Percentiles rank a stretch among this genome's conserved stretches.
Conservation (phyloP, 2,113 vertebrate species). For the Oncorhynchus masou region DNA sequence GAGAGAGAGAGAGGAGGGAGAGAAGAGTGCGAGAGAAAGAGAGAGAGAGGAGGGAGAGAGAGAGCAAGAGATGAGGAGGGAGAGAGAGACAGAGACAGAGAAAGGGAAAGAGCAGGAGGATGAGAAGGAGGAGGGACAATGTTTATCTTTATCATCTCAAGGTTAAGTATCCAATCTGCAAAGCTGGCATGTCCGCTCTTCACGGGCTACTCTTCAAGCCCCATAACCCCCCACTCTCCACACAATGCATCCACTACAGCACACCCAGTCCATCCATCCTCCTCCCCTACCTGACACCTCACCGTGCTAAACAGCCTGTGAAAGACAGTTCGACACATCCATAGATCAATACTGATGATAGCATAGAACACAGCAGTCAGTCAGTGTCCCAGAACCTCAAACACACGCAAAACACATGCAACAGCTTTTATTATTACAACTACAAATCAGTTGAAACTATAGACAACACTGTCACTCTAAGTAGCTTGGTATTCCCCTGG, state of each 20-base stretch:
- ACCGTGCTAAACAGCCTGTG: conserved; percentile 23
- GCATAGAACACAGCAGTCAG: conserved; percentile 40
- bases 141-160: conserved; percentile 61
- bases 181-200: conserved; percentile 35
- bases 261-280: background rate
- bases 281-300: conserved; percentile 30
- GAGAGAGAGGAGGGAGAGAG: conserved; percentile 2
- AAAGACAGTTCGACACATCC: conserved; percentile 43
- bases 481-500: background rate
- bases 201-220: conserved; percentile 17
- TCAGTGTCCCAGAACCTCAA: conserved; percentile 51
- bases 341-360: conserved; percentile 54
- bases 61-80: background rate
- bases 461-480: conserved; percentile 30
- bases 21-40: conserved; percentile 18
- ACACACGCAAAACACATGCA: conserved; percentile 9
- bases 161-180: conserved; percentile 59
- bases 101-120: conserved; percentile 1
- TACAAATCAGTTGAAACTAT: conserved; percentile 30
- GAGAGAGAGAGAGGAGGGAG: background rate
- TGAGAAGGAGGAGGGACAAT: conserved; percentile 31
- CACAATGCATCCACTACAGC: conserved; percentile 23
- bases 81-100: conserved; percentile 3
- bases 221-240: background rate
- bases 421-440: too few relatives aligned